Conservation (phyloP, 2,888 invertebrate genomes). For the Cremastobaeus sp. region DNA sequence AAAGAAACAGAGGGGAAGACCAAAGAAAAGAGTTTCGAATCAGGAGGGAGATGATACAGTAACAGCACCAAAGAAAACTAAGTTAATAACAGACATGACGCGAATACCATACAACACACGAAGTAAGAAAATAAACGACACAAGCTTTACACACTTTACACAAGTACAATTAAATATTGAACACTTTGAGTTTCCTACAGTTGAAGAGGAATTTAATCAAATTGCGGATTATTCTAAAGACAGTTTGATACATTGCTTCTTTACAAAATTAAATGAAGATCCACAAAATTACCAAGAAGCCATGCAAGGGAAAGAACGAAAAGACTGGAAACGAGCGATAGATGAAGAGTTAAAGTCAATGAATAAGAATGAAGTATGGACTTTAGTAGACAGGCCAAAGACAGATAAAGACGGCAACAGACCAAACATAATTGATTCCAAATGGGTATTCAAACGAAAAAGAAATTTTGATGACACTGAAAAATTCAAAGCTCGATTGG, state of each 20-base stretch:
- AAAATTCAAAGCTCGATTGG: constrained; percentile 39
- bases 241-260: constrained; percentile 15
- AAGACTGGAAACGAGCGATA: constrained; percentile 42
- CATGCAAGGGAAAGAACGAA: constrained; percentile 39
- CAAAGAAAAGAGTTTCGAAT: constrained; percentile 3
- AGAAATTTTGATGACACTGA: neutral
- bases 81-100: neutral
- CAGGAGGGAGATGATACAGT: neutral
- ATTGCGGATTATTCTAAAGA: neutral
- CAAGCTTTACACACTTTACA: constrained; percentile 1
- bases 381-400: constrained; percentile 13
- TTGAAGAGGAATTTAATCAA: constrained; percentile 1
- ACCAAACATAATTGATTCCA: constrained; percentile 14
- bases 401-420: neutral
- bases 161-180: neutral
- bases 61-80: neutral
- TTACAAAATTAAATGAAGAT: constrained; percentile 32
- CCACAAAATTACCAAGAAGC: constrained; percentile 38
- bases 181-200: neutral
- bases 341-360: constrained; percentile 33
- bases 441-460: neutral
- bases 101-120: neutral
- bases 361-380: neutral
- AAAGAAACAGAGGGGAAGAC: constrained; percentile 22
- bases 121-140: neutral